These are phyloP conservation scores for Bombylius major DNA, from an alignment of 2,888 invertebrate species.

Conservation along the genomic window DNA sequence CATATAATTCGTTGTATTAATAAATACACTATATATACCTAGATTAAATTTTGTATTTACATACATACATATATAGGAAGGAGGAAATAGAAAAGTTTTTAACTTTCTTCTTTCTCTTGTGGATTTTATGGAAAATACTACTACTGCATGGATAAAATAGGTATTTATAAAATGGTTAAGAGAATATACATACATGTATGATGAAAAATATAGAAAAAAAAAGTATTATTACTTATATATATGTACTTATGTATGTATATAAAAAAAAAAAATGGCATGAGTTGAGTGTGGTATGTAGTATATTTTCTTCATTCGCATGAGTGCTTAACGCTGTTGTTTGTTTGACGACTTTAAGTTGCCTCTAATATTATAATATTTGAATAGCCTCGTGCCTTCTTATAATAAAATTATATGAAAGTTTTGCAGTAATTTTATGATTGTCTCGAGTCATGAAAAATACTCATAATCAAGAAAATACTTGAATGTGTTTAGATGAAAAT, in stretches of 20 bases:
- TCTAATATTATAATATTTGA: background rate
- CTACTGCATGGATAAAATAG: too few species aligned
- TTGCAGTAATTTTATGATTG: conserved; percentile 4
- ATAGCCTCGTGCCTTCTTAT: background rate
- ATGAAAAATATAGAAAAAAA: too few species aligned
- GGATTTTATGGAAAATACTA: too few species aligned
- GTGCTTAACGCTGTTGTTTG: background rate
- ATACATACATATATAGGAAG: too few species aligned
- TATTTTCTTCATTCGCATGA: background rate
- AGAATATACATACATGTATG: background rate
- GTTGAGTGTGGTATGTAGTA: too few species aligned
- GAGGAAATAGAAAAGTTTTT: too few species aligned
- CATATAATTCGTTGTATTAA: too few species aligned
- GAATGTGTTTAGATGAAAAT: too few species aligned
- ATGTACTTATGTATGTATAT: background rate
- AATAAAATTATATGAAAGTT: conserved; percentile 4
- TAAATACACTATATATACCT: too few species aligned
- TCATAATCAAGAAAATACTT: background rate
- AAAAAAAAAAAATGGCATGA: background rate
- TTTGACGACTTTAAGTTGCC: background rate
- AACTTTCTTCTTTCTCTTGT: too few species aligned
- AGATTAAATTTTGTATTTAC: too few species aligned
- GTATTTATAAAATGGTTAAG: background rate
- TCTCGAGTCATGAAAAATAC: conserved; percentile 5
- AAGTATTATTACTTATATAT: too few species aligned